These are phyloP conservation scores for Pristionchus entomophagus DNA, from an alignment of 2,888 invertebrate genomes.

Conservation along the genomic window DNA sequence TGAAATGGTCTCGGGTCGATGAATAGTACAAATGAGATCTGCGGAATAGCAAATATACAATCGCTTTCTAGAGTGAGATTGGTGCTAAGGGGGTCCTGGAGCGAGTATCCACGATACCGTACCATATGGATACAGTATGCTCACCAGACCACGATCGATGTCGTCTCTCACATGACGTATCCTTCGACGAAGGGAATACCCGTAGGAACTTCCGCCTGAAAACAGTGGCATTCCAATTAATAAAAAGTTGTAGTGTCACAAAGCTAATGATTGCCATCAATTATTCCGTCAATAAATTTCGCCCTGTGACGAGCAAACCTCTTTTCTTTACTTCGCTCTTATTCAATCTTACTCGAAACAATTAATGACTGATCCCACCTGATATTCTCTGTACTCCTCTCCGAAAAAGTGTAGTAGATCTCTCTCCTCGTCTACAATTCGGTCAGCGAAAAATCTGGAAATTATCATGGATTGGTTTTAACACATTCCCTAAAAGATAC, in stretches of 20 bases:
- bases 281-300: no score
- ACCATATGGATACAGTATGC: neutral
- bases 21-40: neutral
- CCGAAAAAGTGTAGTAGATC: conserved; percentile 90
- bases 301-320: no score
- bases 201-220: neutral
- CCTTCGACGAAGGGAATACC: conserved; percentile 40
- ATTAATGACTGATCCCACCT: neutral
- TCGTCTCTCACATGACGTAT: neutral
- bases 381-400: conserved; percentile 82
- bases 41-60: neutral
- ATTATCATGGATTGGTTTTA: no score
- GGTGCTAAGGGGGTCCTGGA: neutral
- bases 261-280: no score
- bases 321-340: no score
- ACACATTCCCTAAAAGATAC: no score
- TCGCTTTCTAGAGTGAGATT: neutral
- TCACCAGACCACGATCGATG: neutral
- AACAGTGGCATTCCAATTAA: neutral
- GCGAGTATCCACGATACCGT: neutral
- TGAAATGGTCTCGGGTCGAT: neutral
- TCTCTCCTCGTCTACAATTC: conserved; percentile 46
- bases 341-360: no score
- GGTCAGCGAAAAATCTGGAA: conserved; percentile 31
- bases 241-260: no score